Percentiles rank a stretch among this genome's conserved stretches.
These are phyloP conservation scores for Troides helena DNA, from an alignment of 2,888 invertebrate genomes.

Conservation along the genomic window DNA sequence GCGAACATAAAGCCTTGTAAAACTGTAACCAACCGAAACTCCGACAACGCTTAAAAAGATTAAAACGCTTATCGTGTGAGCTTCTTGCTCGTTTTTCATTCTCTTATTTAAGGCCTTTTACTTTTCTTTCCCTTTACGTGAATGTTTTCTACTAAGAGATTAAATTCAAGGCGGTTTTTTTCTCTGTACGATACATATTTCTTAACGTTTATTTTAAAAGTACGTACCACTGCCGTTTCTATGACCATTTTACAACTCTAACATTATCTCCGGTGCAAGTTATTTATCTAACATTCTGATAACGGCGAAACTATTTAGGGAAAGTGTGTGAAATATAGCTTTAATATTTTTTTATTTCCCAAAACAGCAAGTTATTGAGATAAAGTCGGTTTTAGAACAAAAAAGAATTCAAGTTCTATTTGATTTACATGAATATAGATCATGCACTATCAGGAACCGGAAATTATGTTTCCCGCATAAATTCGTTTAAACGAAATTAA, in stretches of 20 bases:
- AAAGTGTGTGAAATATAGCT: no score
- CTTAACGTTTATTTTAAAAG: conserved; percentile 23
- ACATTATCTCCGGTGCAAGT: background rate
- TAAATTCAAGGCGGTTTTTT: conserved; percentile 52
- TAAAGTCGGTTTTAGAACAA: no score
- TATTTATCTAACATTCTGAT: background rate
- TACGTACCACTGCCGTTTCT: conserved; percentile 10
- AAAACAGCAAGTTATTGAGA: no score
- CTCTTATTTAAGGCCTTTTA: conserved; percentile 67
- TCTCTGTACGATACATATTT: conserved; percentile 29
- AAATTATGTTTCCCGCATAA: conserved; percentile 13
- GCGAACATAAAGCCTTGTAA: conserved; percentile 28
- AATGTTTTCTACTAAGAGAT: conserved; percentile 62
- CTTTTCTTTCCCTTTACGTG: conserved; percentile 64
- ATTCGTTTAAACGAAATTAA: conserved; percentile 18
- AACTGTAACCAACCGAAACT: conserved; percentile 36
- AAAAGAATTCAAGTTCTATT: no score
- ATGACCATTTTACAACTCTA: conserved; percentile 27
- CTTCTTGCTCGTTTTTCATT: conserved; percentile 70
- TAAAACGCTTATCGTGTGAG: conserved; percentile 72
- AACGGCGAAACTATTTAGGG: no score
- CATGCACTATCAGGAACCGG: conserved; percentile 6
- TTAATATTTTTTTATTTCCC: no score
- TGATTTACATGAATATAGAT: background rate
- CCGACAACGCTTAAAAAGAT: conserved; percentile 68